Conservation (phyloP, 2,888 invertebrate genomes). For the Drosophila imparisetae region DNA sequence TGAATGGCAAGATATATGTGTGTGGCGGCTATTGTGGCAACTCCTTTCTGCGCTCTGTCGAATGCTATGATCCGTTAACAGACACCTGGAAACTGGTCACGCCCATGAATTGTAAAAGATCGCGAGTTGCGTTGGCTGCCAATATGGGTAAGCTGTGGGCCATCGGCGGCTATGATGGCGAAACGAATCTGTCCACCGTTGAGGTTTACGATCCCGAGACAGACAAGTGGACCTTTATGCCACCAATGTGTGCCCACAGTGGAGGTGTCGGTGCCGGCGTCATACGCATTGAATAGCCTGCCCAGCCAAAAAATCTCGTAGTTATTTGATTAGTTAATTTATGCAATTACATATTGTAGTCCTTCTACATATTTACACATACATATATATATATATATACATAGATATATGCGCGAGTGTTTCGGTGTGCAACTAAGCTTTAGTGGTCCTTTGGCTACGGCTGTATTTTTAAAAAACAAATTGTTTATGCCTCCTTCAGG, state of each 20-base stretch:
- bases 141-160: constrained; percentile 94
- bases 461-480: constrained; percentile 44
- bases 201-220: constrained; percentile 92
- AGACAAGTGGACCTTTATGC: constrained; percentile 90
- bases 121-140: constrained; percentile 92
- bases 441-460: constrained; percentile 48
- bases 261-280: constrained; percentile 96
- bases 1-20: constrained; percentile 93
- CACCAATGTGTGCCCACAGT: constrained; percentile 93
- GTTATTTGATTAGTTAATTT: constrained; percentile 46
- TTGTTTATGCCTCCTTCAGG: constrained; percentile 38
- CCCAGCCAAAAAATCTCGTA: constrained; percentile 45
- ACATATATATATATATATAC: constrained; percentile 15
- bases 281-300: constrained; percentile 86
- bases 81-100: constrained; percentile 92
- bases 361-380: constrained; percentile 16
- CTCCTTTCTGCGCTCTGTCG: constrained; percentile 92
- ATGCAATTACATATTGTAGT: constrained; percentile 50
- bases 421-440: constrained; percentile 59
- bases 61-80: constrained; percentile 90
- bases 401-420: background rate
- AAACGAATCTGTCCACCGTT: constrained; percentile 92
- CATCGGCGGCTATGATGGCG: constrained; percentile 91
- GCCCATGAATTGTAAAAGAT: constrained; percentile 92
- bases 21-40: constrained; percentile 95